phyloP scores from a whole-genome alignment of 2,797 vertebrate species.

The Graptemys geographica region DNA sequence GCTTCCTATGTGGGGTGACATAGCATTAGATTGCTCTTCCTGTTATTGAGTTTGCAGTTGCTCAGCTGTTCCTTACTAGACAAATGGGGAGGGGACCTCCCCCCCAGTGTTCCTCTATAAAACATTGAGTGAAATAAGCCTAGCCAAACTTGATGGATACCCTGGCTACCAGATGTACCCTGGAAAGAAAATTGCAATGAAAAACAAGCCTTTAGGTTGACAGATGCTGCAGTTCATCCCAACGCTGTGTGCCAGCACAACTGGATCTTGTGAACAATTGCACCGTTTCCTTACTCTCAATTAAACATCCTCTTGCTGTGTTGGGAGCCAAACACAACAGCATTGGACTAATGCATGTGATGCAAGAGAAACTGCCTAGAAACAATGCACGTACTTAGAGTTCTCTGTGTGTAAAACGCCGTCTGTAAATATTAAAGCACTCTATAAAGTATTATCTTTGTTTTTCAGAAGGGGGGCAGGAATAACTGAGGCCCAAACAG shows the following conservation, averaged over 20 bases:
- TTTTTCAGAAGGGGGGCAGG: too few species aligned
- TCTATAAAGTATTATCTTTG: neutral
- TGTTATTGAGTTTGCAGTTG: neutral
- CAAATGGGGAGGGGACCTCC: neutral
- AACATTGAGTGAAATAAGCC: neutral
- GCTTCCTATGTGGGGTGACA: neutral
- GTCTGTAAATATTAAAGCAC: neutral
- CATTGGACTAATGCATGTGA: neutral
- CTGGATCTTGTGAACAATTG: rapidly evolving
- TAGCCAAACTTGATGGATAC: neutral
- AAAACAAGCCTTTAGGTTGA: neutral
- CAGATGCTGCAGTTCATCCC: neutral
- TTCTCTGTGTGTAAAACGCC: neutral
- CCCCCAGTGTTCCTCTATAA: rapidly evolving
- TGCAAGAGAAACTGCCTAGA: neutral
- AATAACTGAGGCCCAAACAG: neutral
- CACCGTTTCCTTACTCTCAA: neutral
- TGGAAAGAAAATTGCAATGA: neutral
- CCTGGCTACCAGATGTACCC: rapidly evolving
- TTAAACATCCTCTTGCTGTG: neutral
- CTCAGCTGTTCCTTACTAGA: neutral
- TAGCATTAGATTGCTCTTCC: neutral
- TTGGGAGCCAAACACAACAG: neutral
- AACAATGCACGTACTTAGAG: neutral
- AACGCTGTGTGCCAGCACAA: rapidly evolving